phyloP scores from a whole-genome alignment of 1,140 invertebrate species.

The Agraylea sexmaculata region DNA sequence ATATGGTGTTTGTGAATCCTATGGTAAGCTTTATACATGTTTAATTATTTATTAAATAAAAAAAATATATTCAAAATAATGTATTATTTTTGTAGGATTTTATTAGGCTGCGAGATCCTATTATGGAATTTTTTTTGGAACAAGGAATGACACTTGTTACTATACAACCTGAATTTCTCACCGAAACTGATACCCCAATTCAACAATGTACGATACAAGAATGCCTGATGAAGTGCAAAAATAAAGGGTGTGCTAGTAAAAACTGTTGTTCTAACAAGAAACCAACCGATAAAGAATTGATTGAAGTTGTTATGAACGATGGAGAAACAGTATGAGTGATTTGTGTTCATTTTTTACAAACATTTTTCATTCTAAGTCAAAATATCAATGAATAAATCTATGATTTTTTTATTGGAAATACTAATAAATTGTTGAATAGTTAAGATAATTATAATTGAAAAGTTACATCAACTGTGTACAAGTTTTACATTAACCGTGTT shows the following conservation, averaged over 20 bases:
- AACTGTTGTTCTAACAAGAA: conserved; percentile 13
- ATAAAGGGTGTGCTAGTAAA: conserved; percentile 15
- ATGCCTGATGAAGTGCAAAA: conserved; percentile 19
- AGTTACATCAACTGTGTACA: too few species aligned
- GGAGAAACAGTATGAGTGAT: too few species aligned
- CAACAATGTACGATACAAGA: conserved; percentile 1
- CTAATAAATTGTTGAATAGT: too few species aligned
- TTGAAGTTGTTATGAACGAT: too few species aligned
- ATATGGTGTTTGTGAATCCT: conserved; percentile 58
- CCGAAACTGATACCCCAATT: conserved; percentile 17
- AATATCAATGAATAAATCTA: too few species aligned
- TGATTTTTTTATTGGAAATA: too few species aligned
- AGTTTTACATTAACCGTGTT: too few species aligned
- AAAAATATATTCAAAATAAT: conserved; percentile 11
- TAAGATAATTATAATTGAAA: too few species aligned
- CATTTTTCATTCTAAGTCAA: too few species aligned
- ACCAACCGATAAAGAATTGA: too few species aligned
- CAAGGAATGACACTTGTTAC: conserved; percentile 66
- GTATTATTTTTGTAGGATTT: conserved; percentile 38
- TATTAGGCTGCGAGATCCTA: conserved; percentile 45
- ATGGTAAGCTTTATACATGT: conserved; percentile 29
- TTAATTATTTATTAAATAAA: conserved; percentile 7
- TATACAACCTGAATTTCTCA: conserved; percentile 65
- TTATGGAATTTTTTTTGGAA: conserved; percentile 55
- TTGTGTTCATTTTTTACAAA: too few species aligned